phyloP scores from a whole-genome alignment of 2,888 invertebrate genomes.

The Drosophila quasianomalipes region DNA sequence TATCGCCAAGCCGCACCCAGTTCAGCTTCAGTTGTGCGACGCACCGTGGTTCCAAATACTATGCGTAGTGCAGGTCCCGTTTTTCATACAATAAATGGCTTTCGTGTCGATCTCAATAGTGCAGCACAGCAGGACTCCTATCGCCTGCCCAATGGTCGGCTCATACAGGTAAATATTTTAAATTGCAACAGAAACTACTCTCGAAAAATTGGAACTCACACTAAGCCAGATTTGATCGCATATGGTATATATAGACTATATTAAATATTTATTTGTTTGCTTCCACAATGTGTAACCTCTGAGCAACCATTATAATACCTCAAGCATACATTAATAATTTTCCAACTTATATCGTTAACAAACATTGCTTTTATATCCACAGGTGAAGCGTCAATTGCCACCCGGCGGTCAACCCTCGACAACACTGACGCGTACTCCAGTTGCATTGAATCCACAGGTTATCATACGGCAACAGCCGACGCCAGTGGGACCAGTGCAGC shows the following conservation, averaged over 20 bases:
- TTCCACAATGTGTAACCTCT: background rate
- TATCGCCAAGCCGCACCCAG: slow-evolving; percentile 68
- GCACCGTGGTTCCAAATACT: slow-evolving; percentile 77
- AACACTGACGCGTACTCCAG: slow-evolving; percentile 33
- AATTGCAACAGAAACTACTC: background rate
- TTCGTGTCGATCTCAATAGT: slow-evolving; percentile 85
- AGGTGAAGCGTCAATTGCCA: slow-evolving; percentile 83
- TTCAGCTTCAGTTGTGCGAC: slow-evolving; percentile 61
- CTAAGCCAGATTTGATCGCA: background rate
- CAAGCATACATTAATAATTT: background rate
- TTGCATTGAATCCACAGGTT: slow-evolving; percentile 41
- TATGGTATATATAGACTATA: background rate
- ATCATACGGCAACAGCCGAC: slow-evolving; percentile 53
- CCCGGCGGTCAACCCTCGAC: slow-evolving; percentile 24
- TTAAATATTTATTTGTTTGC: background rate
- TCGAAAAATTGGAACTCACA: background rate
- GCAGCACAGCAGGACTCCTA: slow-evolving; percentile 85
- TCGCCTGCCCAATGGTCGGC: slow-evolving; percentile 85
- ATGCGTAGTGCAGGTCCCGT: slow-evolving; percentile 79
- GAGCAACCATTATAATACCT: background rate
- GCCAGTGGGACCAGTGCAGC: slow-evolving; percentile 15
- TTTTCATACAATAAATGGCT: slow-evolving; percentile 85
- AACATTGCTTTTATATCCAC: background rate
- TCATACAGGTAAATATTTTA: slow-evolving; percentile 76
- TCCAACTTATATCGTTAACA: background rate